Evolutionary conservation across 2,797 vertebrate species (phyloP).

Genomic region (Phalloptychus januarius): DNA sequence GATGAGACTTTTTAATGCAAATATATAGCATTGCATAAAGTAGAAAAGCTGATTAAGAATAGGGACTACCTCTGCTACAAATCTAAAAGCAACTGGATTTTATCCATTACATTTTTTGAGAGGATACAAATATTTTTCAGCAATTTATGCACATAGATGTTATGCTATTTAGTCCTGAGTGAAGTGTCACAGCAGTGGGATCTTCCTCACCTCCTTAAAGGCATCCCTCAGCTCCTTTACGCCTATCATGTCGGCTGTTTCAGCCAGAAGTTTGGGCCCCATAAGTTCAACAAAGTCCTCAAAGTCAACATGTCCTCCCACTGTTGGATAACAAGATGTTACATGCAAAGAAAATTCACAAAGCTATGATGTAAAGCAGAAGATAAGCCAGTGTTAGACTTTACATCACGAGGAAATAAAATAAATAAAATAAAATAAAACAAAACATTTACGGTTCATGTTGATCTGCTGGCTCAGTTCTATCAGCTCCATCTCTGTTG

Average conservation of each 20-base stretch:
- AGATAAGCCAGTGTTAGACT: not conserved
- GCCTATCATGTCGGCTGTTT: slow-evolving; percentile 98
- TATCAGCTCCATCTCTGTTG: slow-evolving; percentile 98
- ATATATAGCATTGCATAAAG: not conserved
- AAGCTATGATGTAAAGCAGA: not conserved
- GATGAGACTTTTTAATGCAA: not conserved
- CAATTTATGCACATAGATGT: not conserved
- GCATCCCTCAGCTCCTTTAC: slow-evolving; percentile 96
- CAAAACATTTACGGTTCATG: slow-evolving; percentile 90
- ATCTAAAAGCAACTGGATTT: not conserved
- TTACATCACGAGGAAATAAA: not conserved
- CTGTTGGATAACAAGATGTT: slow-evolving; percentile 64
- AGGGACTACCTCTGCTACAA: not conserved
- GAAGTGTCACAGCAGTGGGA: not conserved
- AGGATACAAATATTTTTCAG: not conserved
- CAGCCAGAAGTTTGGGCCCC: slow-evolving; percentile 96
- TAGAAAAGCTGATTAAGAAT: not conserved
- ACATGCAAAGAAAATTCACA: not conserved
- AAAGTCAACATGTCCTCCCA: slow-evolving; percentile 98
- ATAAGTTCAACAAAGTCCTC: slow-evolving; percentile 99
- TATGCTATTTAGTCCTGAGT: not conserved
- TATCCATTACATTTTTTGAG: not conserved
- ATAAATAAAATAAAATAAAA: not conserved
- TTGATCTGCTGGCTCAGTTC: slow-evolving; percentile 98
- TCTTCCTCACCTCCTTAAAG: slow-evolving; percentile 89